Base-by-base conservation (phyloP, 2,888 invertebrate species). In the Listrodromus nycthemerus region DNA sequence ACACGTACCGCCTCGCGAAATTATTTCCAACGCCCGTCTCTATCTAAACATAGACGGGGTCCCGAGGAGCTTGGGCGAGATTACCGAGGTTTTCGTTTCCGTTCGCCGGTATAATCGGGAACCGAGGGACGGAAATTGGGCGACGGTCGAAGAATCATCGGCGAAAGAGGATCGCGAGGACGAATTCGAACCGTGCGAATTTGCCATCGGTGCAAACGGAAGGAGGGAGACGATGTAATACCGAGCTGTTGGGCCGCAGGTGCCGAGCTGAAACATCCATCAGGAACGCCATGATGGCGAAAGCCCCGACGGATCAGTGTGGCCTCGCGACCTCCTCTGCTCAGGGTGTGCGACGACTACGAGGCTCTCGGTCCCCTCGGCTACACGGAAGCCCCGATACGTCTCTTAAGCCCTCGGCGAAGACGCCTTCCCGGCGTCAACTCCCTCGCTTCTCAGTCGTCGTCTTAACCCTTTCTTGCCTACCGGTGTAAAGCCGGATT, bases 211-310 rank as follows among this genome's bases (percentile, higher is more conserved):
- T 3, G 41, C 4, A 16, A 16, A 16, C 1, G 41, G 41, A 5
- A 1, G 41, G 41, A 16, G 41, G 16, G 4, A 16, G 41, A 45
- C 16, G 76, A 77, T 80, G 88, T 91, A 91, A 92, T 92, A 91
- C 89, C 16, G 30, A 89, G 89, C 88, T 89, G 21, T 88, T 85
- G 87, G 91, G 67, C 88, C 90, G 91, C 92, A 93, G 92, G 92
- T 92, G 93, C 87, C 85, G 86, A 82, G 87, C 87, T 88, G 88
- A 91, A 91, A 91, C 92, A 93, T 93, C 91, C 89, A 92, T 93
- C 93, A 92, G 82, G 71, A 90, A 89, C 89, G 87, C 87, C 85
- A 88, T 87, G 89, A 92, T 90, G 90, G 88, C 82, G 85, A 82
- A 86, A 86, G 87, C 85, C 79, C 75, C 66, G 86, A 83, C 88